Percentiles rank a stretch among this genome's conserved stretches.
Evolutionary conservation across 2,888 invertebrate species (phyloP).

Genomic region (Oxyscelio sp.): DNA sequence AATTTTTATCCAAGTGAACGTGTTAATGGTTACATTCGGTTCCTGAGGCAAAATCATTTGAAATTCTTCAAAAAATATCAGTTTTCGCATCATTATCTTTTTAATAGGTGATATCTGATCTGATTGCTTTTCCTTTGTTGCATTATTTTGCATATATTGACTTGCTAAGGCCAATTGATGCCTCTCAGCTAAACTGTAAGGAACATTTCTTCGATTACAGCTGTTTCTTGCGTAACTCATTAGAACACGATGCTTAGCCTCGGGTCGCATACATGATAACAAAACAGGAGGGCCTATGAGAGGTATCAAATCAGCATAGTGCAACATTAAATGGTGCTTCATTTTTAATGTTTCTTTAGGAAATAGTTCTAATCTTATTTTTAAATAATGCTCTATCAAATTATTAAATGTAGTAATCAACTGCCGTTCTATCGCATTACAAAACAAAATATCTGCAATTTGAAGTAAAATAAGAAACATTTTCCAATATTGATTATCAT

Average conservation of each 20-base stretch:
- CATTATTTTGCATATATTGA: too few relatives aligned
- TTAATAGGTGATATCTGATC: too few relatives aligned
- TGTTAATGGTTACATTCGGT: too few relatives aligned
- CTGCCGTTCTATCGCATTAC: constrained; percentile 49
- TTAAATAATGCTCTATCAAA: constrained; percentile 45
- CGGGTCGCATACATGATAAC: constrained; percentile 43
- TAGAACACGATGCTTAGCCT: constrained; percentile 31
- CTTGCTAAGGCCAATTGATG: too few relatives aligned
- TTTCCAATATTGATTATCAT: constrained; percentile 49
- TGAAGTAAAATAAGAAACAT: constrained; percentile 53
- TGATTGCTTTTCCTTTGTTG: too few relatives aligned
- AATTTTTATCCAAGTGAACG: too few relatives aligned
- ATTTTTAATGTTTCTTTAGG: constrained; percentile 44
- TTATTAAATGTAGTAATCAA: constrained; percentile 23
- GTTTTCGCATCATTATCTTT: too few relatives aligned
- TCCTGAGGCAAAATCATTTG: too few relatives aligned
- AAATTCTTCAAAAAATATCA: too few relatives aligned
- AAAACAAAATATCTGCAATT: constrained; percentile 55
- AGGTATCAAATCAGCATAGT: constrained; percentile 47
- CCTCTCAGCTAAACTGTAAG: constrained; percentile 9
- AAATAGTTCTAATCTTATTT: constrained; percentile 31
- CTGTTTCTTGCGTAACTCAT: constrained; percentile 28
- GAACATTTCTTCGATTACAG: constrained; percentile 40
- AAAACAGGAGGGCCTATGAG: constrained; percentile 26
- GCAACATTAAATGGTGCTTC: constrained; percentile 60